A percentile compares a stretch with the other conserved stretches of the same genome.
phyloP scores from a whole-genome alignment of 2,888 invertebrate species.

The Pasiphila rectangulata region DNA sequence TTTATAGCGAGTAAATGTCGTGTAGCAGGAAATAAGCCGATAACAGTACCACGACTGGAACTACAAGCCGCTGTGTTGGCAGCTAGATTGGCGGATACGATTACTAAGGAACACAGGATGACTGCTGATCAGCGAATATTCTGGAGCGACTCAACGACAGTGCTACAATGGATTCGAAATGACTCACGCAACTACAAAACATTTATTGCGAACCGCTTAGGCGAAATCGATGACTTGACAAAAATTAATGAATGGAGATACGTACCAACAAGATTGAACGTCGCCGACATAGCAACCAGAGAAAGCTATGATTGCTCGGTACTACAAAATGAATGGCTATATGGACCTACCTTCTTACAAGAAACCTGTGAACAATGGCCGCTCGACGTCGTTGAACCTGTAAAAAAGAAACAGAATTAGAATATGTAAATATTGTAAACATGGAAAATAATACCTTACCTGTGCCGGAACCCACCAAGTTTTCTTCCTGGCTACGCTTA shows the following conservation, averaged over 20 bases:
- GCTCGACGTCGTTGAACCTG: neutral
- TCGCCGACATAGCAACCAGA: neutral
- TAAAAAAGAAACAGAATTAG: neutral
- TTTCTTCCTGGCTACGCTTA: neutral
- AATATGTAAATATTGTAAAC: neutral
- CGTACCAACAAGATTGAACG: neutral
- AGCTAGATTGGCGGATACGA: too few relatives aligned
- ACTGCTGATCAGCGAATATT: too few relatives aligned
- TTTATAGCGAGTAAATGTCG: too few relatives aligned
- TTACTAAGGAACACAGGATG: too few relatives aligned
- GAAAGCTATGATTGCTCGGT: neutral
- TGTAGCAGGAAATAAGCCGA: too few relatives aligned
- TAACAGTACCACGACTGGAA: too few relatives aligned
- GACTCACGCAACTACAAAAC: too few relatives aligned
- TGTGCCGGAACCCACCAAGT: neutral
- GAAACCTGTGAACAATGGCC: neutral
- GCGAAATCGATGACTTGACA: too few relatives aligned
- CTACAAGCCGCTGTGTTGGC: too few relatives aligned
- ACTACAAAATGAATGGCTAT: neutral
- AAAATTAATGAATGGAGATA: neutral
- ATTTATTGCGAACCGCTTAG: too few relatives aligned
- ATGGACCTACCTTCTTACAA: neutral
- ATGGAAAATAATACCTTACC: neutral
- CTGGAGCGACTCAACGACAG: too few relatives aligned
- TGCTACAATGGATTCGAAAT: too few relatives aligned